Percentiles rank a stretch among this genome's conserved stretches.
Conservation (phyloP, 92 coral and sea anemone genomes). For the Porites lobata region DNA sequence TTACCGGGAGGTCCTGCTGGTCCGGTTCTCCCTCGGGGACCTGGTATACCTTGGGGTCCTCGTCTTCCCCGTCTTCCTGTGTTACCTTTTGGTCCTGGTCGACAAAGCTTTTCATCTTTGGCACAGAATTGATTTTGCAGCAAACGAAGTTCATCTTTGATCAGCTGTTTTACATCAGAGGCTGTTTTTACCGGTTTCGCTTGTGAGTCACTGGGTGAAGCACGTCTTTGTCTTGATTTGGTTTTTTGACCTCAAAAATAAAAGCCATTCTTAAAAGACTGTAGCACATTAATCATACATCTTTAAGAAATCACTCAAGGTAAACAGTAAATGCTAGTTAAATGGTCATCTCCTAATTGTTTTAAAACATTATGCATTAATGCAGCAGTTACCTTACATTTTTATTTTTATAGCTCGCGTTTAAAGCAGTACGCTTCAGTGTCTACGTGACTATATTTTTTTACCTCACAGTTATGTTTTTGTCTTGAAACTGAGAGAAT, state of each 20-base stretch:
- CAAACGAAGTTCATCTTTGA: neutral
- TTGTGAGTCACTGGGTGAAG: neutral
- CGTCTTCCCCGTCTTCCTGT: neutral
- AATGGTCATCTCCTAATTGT: too few relatives aligned
- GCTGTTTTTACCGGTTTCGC: neutral
- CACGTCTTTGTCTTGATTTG: neutral
- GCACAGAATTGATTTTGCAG: neutral
- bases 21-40: neutral
- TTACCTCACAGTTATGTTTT: too few relatives aligned
- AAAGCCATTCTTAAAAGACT: neutral
- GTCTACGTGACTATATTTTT: too few relatives aligned
- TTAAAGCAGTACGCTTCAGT: too few relatives aligned
- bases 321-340: neutral
- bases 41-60: neutral
- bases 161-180: neutral
- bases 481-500: too few relatives aligned
- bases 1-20: neutral
- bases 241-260: neutral
- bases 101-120: neutral
- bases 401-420: too few relatives aligned
- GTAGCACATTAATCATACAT: neutral
- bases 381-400: too few relatives aligned
- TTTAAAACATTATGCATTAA: too few relatives aligned
- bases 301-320: neutral
- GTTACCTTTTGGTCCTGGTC: neutral